A percentile compares a stretch with the other conserved stretches of the same genome.
phyloP scores from a whole-genome alignment of 2,797 vertebrate species.

The Graptemys geographica region DNA sequence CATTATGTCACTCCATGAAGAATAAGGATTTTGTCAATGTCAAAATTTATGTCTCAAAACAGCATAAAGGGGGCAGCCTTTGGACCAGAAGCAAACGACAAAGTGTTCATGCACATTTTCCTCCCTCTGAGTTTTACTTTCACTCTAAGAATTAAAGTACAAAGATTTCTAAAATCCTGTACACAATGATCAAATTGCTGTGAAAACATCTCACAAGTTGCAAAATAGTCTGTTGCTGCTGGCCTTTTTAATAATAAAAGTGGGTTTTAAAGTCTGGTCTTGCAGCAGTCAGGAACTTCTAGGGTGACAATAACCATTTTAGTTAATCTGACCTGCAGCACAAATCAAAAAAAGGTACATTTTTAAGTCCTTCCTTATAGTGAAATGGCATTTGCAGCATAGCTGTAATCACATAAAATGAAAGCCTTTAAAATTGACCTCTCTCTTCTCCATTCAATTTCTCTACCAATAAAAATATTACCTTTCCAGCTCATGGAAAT shows the following conservation, averaged over 20 bases:
- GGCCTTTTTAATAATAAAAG: constrained; percentile 80
- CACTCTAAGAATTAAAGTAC: constrained; percentile 55
- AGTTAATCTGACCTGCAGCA: constrained; percentile 79
- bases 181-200: constrained; percentile 77
- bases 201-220: constrained; percentile 73
- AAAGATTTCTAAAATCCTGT: constrained; percentile 69
- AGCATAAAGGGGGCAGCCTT: neutral
- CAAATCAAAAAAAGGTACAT: constrained; percentile 72
- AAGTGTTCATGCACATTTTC: constrained; percentile 25
- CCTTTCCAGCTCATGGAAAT: constrained; percentile 50
- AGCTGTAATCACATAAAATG: constrained; percentile 75
- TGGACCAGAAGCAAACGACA: constrained; percentile 39
- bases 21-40: neutral
- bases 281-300: constrained; percentile 73
- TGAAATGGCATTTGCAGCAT: constrained; percentile 75
- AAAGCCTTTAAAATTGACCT: constrained; percentile 74
- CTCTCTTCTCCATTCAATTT: constrained; percentile 56
- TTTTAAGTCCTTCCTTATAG: constrained; percentile 73
- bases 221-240: constrained; percentile 77
- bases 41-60: neutral
- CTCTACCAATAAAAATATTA: constrained; percentile 52
- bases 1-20: neutral
- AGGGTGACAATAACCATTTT: constrained; percentile 78
- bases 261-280: constrained; percentile 75
- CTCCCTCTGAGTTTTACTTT: constrained; percentile 3